Percentiles rank a stretch among this genome's conserved stretches.
phyloP scores from a whole-genome alignment of 2,113 vertebrate genomes.

The Chelonoidis abingdonii region DNA sequence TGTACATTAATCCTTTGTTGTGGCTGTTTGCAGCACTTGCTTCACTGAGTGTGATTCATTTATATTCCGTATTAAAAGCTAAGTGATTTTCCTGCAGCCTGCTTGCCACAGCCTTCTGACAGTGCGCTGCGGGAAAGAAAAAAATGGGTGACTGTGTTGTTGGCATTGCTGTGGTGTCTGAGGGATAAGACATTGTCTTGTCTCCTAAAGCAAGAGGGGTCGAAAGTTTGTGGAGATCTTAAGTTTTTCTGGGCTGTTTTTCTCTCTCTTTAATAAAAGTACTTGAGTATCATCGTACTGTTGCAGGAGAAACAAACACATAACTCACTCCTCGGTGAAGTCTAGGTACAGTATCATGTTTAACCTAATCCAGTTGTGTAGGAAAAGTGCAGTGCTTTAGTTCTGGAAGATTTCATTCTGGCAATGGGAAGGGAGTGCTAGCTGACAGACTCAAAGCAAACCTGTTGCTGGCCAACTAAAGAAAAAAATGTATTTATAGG shows the following conservation, averaged over 20 bases:
- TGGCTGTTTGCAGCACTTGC: background rate
- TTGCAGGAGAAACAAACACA: background rate
- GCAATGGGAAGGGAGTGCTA: background rate
- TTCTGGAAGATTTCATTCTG: constrained; percentile 7
- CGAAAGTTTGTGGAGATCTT: background rate
- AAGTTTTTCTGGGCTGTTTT: background rate
- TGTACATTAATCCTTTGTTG: background rate
- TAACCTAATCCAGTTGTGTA: background rate
- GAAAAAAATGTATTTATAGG: background rate
- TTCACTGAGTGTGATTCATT: accelerated
- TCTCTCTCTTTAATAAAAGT: background rate
- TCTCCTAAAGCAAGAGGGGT: background rate
- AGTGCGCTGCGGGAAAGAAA: accelerated
- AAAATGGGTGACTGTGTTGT: accelerated
- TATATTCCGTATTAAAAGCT: accelerated
- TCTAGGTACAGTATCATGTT: background rate
- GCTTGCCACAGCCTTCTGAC: background rate
- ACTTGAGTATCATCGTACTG: background rate
- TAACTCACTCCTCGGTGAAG: background rate
- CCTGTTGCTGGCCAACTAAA: constrained; percentile 11
- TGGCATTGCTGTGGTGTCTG: background rate
- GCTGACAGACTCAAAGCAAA: background rate
- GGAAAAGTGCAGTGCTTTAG: accelerated
- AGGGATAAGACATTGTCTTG: background rate
- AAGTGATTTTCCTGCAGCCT: background rate